Percentiles rank a stretch among this genome's conserved stretches.
These are phyloP conservation scores for Astatotilapia flaviijosephi DNA, from an alignment of 2,113 vertebrate genomes.

Conservation along the genomic window DNA sequence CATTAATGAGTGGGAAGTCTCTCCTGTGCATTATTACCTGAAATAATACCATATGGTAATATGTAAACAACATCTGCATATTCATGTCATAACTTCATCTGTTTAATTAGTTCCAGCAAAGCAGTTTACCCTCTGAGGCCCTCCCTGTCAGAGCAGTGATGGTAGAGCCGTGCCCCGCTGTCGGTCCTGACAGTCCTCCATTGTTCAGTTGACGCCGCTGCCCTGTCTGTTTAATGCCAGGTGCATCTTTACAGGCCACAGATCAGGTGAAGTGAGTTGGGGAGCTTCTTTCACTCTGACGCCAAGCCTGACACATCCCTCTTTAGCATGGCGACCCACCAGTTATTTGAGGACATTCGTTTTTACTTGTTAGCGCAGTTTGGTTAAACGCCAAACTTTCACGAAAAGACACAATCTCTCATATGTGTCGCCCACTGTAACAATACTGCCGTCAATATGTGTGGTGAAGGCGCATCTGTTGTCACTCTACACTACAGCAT, in stretches of 20 bases:
- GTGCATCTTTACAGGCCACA: slow-evolving; percentile 80
- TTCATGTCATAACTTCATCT: slow-evolving; percentile 99
- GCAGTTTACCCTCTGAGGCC: slow-evolving; percentile 98
- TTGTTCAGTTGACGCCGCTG: slow-evolving; percentile 81
- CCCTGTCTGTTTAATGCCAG: slow-evolving; percentile 80
- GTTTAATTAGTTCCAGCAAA: slow-evolving; percentile 99
- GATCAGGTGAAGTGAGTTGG: slow-evolving; percentile 69
- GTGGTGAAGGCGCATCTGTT: background rate
- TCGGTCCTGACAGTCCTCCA: slow-evolving; percentile 86
- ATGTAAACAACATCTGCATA: slow-evolving; percentile 99
- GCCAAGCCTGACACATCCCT: slow-evolving; percentile 70
- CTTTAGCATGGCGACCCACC: slow-evolving; percentile 27
- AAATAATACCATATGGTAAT: slow-evolving; percentile 99
- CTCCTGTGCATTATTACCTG: slow-evolving; percentile 94
- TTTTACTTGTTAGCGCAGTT: slow-evolving; percentile 18
- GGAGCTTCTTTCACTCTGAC: slow-evolving; percentile 68
- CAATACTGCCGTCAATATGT: background rate
- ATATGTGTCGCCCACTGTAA: background rate
- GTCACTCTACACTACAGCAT: background rate
- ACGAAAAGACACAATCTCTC: slow-evolving; percentile 1
- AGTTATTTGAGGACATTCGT: slow-evolving; percentile 31
- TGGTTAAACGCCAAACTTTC: slow-evolving; percentile 34
- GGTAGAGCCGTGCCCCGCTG: slow-evolving; percentile 87
- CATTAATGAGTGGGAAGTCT: slow-evolving; percentile 86
- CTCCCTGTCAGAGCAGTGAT: slow-evolving; percentile 86